Evolutionary conservation across 2,113 vertebrate species (phyloP).

Genomic region (Barbus barbus): DNA sequence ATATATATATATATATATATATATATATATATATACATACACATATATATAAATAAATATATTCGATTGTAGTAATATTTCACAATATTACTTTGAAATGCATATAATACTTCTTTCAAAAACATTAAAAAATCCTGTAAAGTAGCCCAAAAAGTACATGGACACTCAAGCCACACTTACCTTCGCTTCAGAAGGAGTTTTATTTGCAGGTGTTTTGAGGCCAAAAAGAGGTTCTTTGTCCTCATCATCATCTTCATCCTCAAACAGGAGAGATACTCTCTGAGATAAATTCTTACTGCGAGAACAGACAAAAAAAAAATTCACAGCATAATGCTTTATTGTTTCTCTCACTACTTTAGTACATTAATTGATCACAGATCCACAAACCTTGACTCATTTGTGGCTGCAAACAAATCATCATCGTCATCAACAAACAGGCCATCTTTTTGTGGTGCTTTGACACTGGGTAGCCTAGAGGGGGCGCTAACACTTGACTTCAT

Average conservation of each 20-base stretch:
- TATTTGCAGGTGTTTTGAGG: conserved; percentile 64
- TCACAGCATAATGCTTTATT: conserved; percentile 2
- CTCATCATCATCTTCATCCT: conserved; percentile 81
- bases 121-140: not conserved
- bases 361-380: not conserved
- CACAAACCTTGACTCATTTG: conserved; percentile 82
- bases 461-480: conserved; percentile 68
- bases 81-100: not conserved
- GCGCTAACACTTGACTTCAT: conserved; percentile 73
- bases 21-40: no score
- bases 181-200: conserved; percentile 55
- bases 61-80: not conserved
- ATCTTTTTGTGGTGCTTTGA: conserved; percentile 71
- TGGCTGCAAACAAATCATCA: conserved; percentile 85
- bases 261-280: conserved; percentile 84
- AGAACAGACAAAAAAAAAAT: conserved; percentile 16
- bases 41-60: no score
- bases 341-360: not conserved
- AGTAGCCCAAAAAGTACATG: not conserved
- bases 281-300: conserved; percentile 80
- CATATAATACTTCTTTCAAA: not conserved
- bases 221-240: conserved; percentile 80
- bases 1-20: no score
- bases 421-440: conserved; percentile 85
- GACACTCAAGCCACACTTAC: conserved; percentile 9